phyloP scores from a whole-genome alignment of 2,888 invertebrate species.

The Parnassius glacialis region DNA sequence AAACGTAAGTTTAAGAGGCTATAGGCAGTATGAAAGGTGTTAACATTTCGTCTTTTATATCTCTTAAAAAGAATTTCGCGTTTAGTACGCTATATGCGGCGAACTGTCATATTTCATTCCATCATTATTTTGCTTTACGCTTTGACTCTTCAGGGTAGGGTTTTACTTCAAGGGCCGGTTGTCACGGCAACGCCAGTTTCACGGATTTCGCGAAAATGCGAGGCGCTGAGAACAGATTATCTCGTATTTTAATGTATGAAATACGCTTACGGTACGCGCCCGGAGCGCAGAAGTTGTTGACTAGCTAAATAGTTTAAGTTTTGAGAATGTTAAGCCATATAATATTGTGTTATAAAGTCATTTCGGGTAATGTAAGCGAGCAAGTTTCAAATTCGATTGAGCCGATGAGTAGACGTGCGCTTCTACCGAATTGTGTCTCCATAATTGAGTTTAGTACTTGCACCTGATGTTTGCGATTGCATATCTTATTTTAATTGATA shows the following conservation, averaged over 20 bases:
- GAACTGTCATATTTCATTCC: conserved; percentile 58
- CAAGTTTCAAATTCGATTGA: conserved; percentile 53
- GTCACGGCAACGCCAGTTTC: conserved; percentile 57
- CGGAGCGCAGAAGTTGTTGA: conserved; percentile 63
- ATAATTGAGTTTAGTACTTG: conserved; percentile 14
- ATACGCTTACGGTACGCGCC: conserved; percentile 54
- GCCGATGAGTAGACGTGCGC: conserved; percentile 27
- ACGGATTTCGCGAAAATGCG: conserved; percentile 65
- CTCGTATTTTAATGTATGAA: conserved; percentile 48
- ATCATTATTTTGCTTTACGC: conserved; percentile 68
- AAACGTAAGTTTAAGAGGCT: background rate
- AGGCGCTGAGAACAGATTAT: conserved; percentile 46
- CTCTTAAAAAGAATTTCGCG: conserved; percentile 16
- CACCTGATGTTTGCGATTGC: conserved; percentile 10
- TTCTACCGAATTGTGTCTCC: conserved; percentile 26
- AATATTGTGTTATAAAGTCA: conserved; percentile 63
- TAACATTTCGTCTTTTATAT: conserved; percentile 60
- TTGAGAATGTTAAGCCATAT: conserved; percentile 42
- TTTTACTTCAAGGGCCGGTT: conserved; percentile 56
- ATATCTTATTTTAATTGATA: conserved; percentile 1
- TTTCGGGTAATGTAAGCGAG: conserved; percentile 51
- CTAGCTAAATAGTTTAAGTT: conserved; percentile 70
- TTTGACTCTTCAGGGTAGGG: conserved; percentile 54
- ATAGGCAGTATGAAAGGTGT: conserved; percentile 26
- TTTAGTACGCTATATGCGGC: conserved; percentile 20